Evolutionary conservation across 2,888 invertebrate species (phyloP).

Genomic region (Meiosimyza decipiens): DNA sequence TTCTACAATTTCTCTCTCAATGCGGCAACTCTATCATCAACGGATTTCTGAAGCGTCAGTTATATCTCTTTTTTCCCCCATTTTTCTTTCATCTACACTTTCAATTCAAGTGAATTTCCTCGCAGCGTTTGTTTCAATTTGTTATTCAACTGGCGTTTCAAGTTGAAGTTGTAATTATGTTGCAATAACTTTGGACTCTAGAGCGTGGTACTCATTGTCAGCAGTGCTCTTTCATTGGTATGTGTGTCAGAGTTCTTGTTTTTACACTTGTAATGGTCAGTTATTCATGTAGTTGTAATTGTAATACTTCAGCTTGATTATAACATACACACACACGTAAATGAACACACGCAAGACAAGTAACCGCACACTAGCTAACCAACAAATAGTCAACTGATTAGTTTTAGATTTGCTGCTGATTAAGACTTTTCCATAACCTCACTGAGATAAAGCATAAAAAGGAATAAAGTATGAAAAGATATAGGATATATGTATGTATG

Average conservation of each 20-base stretch:
- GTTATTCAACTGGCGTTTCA: conserved; percentile 41
- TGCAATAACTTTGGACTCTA: conserved; percentile 49
- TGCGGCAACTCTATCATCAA: too few relatives aligned
- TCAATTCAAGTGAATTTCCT: conserved; percentile 7
- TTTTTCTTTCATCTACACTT: conserved; percentile 20
- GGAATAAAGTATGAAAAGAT: background rate
- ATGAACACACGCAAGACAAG: conserved; percentile 16
- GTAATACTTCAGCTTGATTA: background rate
- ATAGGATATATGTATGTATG: background rate
- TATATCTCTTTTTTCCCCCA: conserved; percentile 41
- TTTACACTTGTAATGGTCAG: conserved; percentile 16
- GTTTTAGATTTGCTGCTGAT: conserved; percentile 33
- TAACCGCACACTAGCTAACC: conserved; percentile 33
- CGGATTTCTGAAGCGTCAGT: conserved; percentile 29
- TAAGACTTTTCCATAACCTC: conserved; percentile 11
- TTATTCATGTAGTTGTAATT: background rate
- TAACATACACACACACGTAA: background rate
- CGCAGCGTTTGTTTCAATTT: conserved; percentile 35
- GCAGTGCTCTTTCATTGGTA: background rate
- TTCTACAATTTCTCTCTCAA: background rate
- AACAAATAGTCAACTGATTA: conserved; percentile 38
- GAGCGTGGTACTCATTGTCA: conserved; percentile 14
- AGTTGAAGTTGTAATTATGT: conserved; percentile 54
- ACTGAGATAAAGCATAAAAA: background rate
- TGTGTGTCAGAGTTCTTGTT: background rate